Percentiles rank a stretch among this genome's conserved stretches.
Evolutionary conservation across 2,113 vertebrate species (phyloP).

Genomic region (Centropristis striata): DNA sequence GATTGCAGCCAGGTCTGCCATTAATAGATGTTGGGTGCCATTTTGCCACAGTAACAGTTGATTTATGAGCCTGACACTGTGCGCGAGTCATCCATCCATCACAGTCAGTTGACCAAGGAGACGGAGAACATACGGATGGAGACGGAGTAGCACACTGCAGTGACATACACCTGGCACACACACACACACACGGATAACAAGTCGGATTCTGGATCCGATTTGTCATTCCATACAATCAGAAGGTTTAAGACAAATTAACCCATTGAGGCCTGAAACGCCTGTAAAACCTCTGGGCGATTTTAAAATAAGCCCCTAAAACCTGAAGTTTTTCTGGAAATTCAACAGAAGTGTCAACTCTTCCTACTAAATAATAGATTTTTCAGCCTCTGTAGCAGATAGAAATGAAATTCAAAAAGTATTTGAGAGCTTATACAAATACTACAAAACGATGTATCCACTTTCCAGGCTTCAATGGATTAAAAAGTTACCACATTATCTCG

Average conservation of each 20-base stretch:
- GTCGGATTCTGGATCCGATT: not conserved
- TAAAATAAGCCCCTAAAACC: too few species aligned
- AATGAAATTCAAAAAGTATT: too few species aligned
- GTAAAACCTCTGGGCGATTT: too few species aligned
- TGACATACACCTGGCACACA: slow-evolving; percentile 9
- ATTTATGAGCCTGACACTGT: slow-evolving; percentile 87
- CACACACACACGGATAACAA: not conserved
- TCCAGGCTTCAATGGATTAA: too few species aligned
- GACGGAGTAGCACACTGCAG: slow-evolving; percentile 21
- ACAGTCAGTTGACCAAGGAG: slow-evolving; percentile 80
- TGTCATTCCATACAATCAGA: not conserved
- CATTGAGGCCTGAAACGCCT: too few species aligned
- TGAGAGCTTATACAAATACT: too few species aligned
- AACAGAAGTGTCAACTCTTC: too few species aligned
- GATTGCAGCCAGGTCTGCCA: slow-evolving; percentile 83
- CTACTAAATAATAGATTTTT: too few species aligned
- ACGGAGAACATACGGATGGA: slow-evolving; percentile 53
- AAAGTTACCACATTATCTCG: not conserved
- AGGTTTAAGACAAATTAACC: slow-evolving; percentile 8
- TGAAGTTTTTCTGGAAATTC: too few species aligned
- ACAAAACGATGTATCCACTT: too few species aligned
- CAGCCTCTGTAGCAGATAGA: too few species aligned
- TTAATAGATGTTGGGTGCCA: slow-evolving; percentile 84
- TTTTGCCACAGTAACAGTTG: slow-evolving; percentile 87
- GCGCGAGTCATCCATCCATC: slow-evolving; percentile 88